Evolutionary conservation across 1,140 invertebrate species (phyloP).

Genomic region (Anastrepha obliqua): DNA sequence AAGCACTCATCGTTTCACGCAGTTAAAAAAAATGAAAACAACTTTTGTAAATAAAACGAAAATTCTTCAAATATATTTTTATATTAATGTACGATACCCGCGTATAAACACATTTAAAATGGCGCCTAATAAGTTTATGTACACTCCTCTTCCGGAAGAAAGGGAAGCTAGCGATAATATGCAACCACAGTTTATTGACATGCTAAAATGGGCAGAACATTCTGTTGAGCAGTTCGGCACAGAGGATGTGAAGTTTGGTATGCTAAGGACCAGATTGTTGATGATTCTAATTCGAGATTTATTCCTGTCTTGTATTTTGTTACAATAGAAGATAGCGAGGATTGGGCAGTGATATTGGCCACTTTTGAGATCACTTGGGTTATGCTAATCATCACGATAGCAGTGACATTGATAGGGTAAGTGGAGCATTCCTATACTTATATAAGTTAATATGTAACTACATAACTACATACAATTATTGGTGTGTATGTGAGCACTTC

Average conservation of each 20-base stretch:
- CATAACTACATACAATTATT: neutral
- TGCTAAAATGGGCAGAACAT: neutral
- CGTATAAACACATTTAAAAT: neutral
- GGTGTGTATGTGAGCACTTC: neutral
- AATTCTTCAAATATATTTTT: neutral
- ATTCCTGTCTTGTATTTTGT: neutral
- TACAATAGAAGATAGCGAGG: neutral
- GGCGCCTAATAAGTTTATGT: neutral
- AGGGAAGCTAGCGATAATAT: neutral
- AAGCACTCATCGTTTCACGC: neutral
- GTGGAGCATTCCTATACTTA: neutral
- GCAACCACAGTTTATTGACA: neutral
- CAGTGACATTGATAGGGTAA: neutral
- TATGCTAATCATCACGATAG: neutral
- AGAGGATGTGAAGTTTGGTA: neutral
- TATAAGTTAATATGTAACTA: neutral
- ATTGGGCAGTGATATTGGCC: neutral
- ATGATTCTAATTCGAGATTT: neutral
- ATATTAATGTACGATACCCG: neutral
- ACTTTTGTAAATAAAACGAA: neutral
- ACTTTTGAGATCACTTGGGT: neutral
- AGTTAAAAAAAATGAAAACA: neutral
- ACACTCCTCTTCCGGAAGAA: neutral
- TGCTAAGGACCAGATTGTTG: neutral
- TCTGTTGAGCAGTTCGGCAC: neutral